Percentiles rank a stretch among this genome's conserved stretches.
Conservation (phyloP, 2,888 invertebrate species). For the Microplitis manilae region DNA sequence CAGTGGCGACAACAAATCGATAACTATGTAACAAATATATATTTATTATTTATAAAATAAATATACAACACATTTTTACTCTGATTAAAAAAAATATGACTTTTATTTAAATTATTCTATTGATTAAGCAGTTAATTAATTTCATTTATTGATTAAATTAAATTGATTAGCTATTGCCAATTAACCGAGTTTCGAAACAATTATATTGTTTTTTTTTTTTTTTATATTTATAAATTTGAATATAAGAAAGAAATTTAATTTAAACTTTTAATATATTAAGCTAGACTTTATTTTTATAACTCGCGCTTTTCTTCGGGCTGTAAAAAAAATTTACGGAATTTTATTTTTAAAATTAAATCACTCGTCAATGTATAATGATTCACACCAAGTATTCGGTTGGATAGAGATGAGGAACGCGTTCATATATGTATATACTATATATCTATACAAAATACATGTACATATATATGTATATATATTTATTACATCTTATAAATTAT, state of each 20-base stretch:
- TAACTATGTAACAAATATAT: background rate
- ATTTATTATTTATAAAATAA: background rate
- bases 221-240: too few relatives aligned
- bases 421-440: conserved; percentile 22
- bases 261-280: background rate
- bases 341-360: conserved; percentile 10
- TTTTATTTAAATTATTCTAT: background rate
- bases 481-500: background rate
- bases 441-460: background rate
- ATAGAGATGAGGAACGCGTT: background rate
- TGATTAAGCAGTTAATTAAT: background rate
- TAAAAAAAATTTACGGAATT: conserved; percentile 6
- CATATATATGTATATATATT: conserved; percentile 10
- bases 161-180: conserved; percentile 58
- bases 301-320: background rate
- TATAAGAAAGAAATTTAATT: too few relatives aligned
- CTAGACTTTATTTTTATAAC: background rate
- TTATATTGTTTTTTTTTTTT: too few relatives aligned
- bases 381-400: background rate
- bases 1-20: conserved; percentile 21
- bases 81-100: background rate
- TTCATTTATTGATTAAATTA: conserved; percentile 35
- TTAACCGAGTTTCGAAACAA: conserved; percentile 49
- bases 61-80: background rate
- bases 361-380: conserved; percentile 11